Evolutionary conservation across 2,888 invertebrate genomes (phyloP), one percentile per base, ranked within the genome.

Genomic region (Nemotelus pantherinus): DNA sequence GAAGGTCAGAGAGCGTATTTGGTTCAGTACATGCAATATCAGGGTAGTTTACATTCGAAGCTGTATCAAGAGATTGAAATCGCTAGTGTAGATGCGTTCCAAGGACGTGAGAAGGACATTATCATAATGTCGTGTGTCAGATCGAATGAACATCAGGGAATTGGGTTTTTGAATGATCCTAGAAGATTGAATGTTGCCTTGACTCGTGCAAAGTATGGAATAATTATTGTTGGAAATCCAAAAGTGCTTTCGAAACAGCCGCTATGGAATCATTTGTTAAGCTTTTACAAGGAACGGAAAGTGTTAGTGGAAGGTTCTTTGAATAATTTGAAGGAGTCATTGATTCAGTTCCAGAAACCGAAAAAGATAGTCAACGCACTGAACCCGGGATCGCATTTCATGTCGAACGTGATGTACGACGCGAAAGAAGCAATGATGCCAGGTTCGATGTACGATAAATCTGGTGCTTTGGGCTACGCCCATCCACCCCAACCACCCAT

Each of bases 81-180:
- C 0, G 99, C 99, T 6, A 98, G 98, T 87, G 99, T 99, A 2
- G 99, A 99, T 87, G 99, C 99, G 0, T 99, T 99, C 87, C 98
- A 99, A 87, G 99, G 99, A 0, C 90, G 99, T 70, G 99, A 99
- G 85, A 99, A 99, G 85, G 99, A 99, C 85, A 95, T 99, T 78
- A 99, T 99, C 81, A 97, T 99, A 76, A 95, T 99, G 94, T 98
- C 98, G 0, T 99, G 99, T 87, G 99, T 99, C 2, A 91, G 99
- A 74, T 97, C 98, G 4, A 99, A 99, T 85, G 99, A 99, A 85
- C 96, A 98, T 84, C 98, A 99, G 86, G 99, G 98, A 58, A 99
- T 99, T 83, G 99, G 99, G 0, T 99, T 99, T 86, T 89, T 99
- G 57, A 98, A 98, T 85, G 99, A 99, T 87, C 99, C 99, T 0